These are phyloP conservation scores for Chloebia gouldiae DNA, from an alignment of 2,113 vertebrate genomes.

Conservation along the genomic window DNA sequence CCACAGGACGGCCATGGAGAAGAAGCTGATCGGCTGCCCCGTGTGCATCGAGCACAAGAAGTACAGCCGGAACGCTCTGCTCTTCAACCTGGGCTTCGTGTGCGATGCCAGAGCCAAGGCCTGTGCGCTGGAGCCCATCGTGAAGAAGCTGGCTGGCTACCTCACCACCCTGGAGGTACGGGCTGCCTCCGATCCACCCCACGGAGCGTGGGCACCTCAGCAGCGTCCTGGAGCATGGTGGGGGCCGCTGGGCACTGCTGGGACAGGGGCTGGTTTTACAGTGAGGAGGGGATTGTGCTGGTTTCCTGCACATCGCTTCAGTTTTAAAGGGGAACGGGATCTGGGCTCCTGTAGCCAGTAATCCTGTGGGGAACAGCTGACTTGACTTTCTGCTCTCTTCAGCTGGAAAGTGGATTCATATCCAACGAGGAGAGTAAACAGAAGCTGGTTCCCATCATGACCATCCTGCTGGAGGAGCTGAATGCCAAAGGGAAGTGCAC, in stretches of 20 bases:
- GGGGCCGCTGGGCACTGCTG: background rate
- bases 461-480: conserved; percentile 91
- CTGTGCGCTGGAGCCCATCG: conserved; percentile 92
- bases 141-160: conserved; percentile 97
- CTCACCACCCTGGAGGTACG: conserved; percentile 93
- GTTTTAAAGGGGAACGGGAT: background rate
- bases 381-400: background rate
- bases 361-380: background rate
- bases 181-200: rapidly evolving
- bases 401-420: conserved; percentile 97
- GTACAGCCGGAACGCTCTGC: conserved; percentile 93
- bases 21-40: conserved; percentile 96
- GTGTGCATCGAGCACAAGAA: conserved; percentile 99
- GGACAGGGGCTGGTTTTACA: background rate
- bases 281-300: background rate
- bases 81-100: conserved; percentile 95
- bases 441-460: conserved; percentile 95
- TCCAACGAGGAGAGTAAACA: conserved; percentile 97
- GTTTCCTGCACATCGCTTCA: background rate
- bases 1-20: conserved; percentile 93
- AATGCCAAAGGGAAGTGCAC: conserved; percentile 94
- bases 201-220: background rate
- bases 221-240: rapidly evolving
- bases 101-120: conserved; percentile 93
- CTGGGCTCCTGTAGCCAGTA: rapidly evolving